These are phyloP conservation scores for Sympetrum striolatum DNA, from an alignment of 2,888 invertebrate species.

Conservation along the genomic window DNA sequence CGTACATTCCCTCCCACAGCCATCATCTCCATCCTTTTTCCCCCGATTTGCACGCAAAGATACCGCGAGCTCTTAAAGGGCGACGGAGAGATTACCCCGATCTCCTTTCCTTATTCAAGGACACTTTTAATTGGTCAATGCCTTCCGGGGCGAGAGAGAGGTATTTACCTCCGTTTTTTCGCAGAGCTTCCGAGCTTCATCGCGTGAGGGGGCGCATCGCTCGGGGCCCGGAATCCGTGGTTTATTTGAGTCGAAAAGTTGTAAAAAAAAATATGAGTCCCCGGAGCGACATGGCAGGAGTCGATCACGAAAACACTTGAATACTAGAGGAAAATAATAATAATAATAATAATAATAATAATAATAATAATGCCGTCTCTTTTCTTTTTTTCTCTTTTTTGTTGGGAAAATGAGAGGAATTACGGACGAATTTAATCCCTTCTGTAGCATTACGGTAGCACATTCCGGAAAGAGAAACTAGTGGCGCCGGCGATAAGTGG, in stretches of 20 bases:
- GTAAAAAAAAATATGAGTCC: background rate
- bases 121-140: no score
- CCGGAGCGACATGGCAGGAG: background rate
- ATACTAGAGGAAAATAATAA: no score
- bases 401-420: background rate
- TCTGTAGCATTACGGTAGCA: background rate
- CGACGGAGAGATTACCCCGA: background rate
- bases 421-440: background rate
- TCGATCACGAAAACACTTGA: background rate
- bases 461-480: background rate
- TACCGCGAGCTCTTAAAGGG: background rate
- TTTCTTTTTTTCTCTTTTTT: no score
- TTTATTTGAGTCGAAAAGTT: background rate
- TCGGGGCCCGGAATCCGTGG: slow-evolving; percentile 17
- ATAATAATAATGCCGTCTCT: no score
- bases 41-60: no score
- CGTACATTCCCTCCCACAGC: no score
- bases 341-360: no score
- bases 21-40: no score
- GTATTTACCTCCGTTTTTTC: no score
- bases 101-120: background rate
- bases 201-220: slow-evolving; percentile 10
- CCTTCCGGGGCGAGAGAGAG: no score
- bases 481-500: no score
- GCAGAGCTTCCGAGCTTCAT: background rate